Base-by-base conservation (phyloP, 2,797 vertebrate genomes). In the Emydoidea blandingii region DNA sequence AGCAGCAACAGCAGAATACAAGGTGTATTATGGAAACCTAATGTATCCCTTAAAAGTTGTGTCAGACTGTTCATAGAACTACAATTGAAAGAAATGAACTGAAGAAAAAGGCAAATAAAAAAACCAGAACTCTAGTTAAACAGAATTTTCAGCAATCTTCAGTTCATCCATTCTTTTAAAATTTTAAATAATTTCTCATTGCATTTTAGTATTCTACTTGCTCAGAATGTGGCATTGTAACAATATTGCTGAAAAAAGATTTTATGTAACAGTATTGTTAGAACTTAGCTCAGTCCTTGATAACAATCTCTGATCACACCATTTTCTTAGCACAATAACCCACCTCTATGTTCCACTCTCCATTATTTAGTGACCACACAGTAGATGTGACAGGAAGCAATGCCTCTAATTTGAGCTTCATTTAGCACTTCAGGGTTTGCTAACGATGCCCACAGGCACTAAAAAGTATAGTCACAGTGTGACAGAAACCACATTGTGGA, bases 361-460 rank as follows among this genome's bases (percentile, higher is more conserved):
- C 97, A 97, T 98, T 95, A 96, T 96, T 95, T 95, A 94, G 54
- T 97, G 97, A 98, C 98, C 98, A 97, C 98, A 98, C 85, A 94
- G 94, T 93, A 94, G 93, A 97, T 96, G 97, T 92, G 96, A 97
- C 98, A 98, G 98, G 98, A 98, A 98, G 93, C 96, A 98, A 97
- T 97, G 98, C 91, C 97, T 97, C 93, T 97, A 96, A 88, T 95
- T 97, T 94, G 95, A 97, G 96, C 93, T 97, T 95, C 25, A 88
- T 96, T 97, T 94, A 96, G 96, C 91, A n/a, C 90, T 96, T 96
- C 3, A 84, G 96, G 95, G 95, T 86, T 95, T 93, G 93, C 92
- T 92, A 93, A 87, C 56, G 41, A 95, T 96, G 94, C 86, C 92
- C 12, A 11, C 93, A 85, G 5, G 21, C 85, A 97, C 96, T 97